Evolutionary conservation across 2,888 invertebrate genomes (phyloP).

Genomic region (Lepidonotus clava): DNA sequence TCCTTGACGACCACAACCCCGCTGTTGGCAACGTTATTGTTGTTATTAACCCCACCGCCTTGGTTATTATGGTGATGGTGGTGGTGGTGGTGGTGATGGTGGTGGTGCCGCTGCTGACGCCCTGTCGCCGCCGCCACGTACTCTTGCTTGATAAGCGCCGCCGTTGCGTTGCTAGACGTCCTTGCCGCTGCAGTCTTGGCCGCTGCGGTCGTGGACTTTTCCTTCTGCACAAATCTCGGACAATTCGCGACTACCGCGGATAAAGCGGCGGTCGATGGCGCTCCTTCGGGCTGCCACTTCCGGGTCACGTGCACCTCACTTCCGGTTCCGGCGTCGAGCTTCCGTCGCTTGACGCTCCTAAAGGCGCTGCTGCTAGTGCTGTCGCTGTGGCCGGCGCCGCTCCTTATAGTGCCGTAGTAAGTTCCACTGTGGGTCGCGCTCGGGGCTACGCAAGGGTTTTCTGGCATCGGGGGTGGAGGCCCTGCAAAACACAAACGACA

Average conservation of each 20-base stretch:
- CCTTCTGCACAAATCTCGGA: too few species aligned
- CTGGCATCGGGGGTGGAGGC: constrained; percentile 50
- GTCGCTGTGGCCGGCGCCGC: neutral
- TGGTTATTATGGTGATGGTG: too few species aligned
- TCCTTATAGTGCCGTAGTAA: neutral
- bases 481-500: neutral
- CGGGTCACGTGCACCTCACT: neutral
- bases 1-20: constrained; percentile 24
- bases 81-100: too few species aligned
- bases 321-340: constrained; percentile 5
- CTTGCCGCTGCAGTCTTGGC: neutral
- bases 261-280: neutral
- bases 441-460: neutral
- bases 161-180: constrained; percentile 5
- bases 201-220: too few species aligned
- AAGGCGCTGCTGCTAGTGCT: constrained; percentile 21
- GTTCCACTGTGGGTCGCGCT: neutral
- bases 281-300: neutral
- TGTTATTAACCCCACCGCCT: neutral
- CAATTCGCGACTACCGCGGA: too few species aligned
- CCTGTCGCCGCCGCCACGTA: constrained; percentile 12
- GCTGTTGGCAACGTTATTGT: neutral
- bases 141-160: constrained; percentile 43
- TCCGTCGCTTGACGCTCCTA: constrained; percentile 2
- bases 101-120: neutral